Base-by-base conservation (phyloP, 2,888 invertebrate genomes). In the Hypolimnas misippus region DNA sequence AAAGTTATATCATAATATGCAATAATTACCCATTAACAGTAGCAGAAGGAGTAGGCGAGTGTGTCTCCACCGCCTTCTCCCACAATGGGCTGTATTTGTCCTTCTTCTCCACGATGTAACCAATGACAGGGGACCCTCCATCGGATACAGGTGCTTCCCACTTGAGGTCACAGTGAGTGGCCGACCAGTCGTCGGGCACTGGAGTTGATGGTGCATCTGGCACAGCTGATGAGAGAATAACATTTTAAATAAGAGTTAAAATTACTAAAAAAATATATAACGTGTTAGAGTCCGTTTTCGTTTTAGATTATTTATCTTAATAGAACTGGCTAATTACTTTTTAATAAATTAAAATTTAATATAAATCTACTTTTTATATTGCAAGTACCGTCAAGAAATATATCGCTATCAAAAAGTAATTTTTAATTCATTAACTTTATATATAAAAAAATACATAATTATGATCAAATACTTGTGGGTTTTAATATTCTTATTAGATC, bases 111-210 rank as follows among this genome's bases (percentile, higher is more conserved):
- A 98, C 94, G 68, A 98, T 96, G 83, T 98, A 98, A 3, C 98
- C 96, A 69, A 96, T 95, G 78, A 99, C 97, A 19, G 99, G 98
- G 2, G 98, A 96, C 16, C 99, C 99, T 35, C 99, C 99, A 82
- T 98, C 97, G 38, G 95, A 95, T 55, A 95, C 92, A 0, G 99
- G 98, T 69, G 97, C 95, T 69, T 95, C 93, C 98, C 98, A 99
- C 73, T 95, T 95, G 59, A 99, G 94, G 76, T 97, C 99, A 94
- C 49, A 49, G 44, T 49, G 49, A 14, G 49, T 49, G 25, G 49
- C 49, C 49, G 49, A 49, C 97, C 98, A 98, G 87, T 98, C 98
- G 63, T 94, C 94, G 0, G 97, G 96, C 70, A 97, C 96, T 1
- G 98, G 98, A n/a, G 96, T 94, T 17, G 97, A 96, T 25, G 98